These are phyloP conservation scores for Flexamia atlantica DNA, from an alignment of 2,888 invertebrate genomes.

Conservation along the genomic window DNA sequence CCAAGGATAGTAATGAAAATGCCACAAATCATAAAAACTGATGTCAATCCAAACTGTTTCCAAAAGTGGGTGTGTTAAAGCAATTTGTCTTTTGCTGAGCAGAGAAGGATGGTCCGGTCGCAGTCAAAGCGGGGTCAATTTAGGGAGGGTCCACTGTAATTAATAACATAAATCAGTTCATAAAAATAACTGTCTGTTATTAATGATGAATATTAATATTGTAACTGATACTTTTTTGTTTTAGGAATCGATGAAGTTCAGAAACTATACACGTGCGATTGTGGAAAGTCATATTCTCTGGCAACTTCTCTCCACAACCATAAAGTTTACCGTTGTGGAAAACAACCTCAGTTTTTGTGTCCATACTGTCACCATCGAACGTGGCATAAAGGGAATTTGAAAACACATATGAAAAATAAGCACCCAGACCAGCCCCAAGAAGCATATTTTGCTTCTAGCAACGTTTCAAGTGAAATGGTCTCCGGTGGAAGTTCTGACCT, in stretches of 20 bases:
- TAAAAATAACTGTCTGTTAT: too few relatives aligned
- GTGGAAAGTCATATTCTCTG: constrained; percentile 70
- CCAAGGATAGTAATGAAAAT: too few relatives aligned
- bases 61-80: too few relatives aligned
- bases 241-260: constrained; percentile 64
- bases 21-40: too few relatives aligned
- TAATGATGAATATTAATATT: too few relatives aligned
- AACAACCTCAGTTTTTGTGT: constrained; percentile 72
- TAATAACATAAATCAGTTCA: too few relatives aligned
- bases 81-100: too few relatives aligned
- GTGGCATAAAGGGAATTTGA: constrained; percentile 64
- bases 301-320: constrained; percentile 72
- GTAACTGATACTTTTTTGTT: neutral
- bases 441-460: neutral
- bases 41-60: too few relatives aligned
- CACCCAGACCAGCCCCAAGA: neutral
- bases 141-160: too few relatives aligned
- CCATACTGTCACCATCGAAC: constrained; percentile 64
- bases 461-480: too few relatives aligned
- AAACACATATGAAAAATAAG: constrained; percentile 58
- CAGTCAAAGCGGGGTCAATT: too few relatives aligned
- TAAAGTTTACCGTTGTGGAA: constrained; percentile 73
- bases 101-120: too few relatives aligned
- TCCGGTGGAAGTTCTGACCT: neutral
- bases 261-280: constrained; percentile 66